Conservation (phyloP, 2,888 invertebrate species). For the Alsophila aescularia region DNA sequence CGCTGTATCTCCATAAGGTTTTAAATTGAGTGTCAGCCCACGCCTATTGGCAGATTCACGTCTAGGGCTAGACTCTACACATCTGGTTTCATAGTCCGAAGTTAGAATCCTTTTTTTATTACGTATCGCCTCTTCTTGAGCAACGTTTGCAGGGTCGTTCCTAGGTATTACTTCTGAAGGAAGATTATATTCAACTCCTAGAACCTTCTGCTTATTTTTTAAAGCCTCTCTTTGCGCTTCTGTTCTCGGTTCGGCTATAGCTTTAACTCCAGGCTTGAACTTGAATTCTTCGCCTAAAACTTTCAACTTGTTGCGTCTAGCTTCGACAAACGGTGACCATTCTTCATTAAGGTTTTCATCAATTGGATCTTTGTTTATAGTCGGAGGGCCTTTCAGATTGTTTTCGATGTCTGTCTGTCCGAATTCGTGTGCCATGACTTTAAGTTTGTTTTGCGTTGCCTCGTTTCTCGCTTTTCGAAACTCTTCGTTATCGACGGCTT, state of each 20-base stretch:
- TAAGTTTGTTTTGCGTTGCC: slow-evolving; percentile 76
- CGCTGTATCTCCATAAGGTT: slow-evolving; percentile 59
- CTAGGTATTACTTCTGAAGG: slow-evolving; percentile 48
- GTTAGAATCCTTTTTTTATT: slow-evolving; percentile 60
- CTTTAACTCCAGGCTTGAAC: slow-evolving; percentile 37
- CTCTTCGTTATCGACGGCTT: slow-evolving; percentile 57
- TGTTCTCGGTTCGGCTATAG: slow-evolving; percentile 54
- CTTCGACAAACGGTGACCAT: slow-evolving; percentile 59
- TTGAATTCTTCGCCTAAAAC: slow-evolving; percentile 64
- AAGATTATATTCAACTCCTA: slow-evolving; percentile 85
- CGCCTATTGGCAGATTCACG: slow-evolving; percentile 55
- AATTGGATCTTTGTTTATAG: slow-evolving; percentile 44
- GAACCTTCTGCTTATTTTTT: slow-evolving; percentile 84
- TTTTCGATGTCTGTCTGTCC: slow-evolving; percentile 66
- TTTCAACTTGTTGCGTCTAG: slow-evolving; percentile 67
- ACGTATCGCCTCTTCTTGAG: slow-evolving; percentile 69
- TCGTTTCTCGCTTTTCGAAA: slow-evolving; percentile 70
- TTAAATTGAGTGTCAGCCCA: slow-evolving; percentile 71
- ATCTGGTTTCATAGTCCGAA: slow-evolving; percentile 52
- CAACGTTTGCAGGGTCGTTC: slow-evolving; percentile 63
- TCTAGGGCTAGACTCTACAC: slow-evolving; percentile 37
- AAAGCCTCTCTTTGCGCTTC: slow-evolving; percentile 85
- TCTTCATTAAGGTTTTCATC: slow-evolving; percentile 65
- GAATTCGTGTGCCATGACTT: slow-evolving; percentile 80
- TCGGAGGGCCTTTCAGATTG: slow-evolving; percentile 50